Evolutionary conservation across 2,797 vertebrate genomes (phyloP).

Genomic region (Gallinago solitaria): DNA sequence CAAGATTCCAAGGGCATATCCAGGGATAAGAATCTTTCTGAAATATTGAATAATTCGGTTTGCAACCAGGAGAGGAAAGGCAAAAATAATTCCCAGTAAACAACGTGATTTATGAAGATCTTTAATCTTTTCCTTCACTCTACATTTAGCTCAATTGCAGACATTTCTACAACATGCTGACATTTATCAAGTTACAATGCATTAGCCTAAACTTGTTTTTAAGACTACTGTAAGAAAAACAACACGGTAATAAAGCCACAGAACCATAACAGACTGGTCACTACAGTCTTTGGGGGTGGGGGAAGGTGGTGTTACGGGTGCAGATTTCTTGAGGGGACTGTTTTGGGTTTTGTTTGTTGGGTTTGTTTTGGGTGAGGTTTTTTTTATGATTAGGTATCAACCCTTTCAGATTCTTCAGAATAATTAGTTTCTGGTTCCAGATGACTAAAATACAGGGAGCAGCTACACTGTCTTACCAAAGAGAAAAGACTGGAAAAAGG

Average conservation of each 20-base stretch:
- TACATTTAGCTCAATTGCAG: background rate
- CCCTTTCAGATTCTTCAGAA: background rate
- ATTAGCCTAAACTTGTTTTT: slow-evolving; percentile 34
- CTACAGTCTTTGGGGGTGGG: background rate
- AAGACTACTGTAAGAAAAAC: slow-evolving; percentile 21
- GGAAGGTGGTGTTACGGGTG: background rate
- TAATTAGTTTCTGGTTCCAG: background rate
- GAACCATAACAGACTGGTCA: background rate
- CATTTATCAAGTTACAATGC: slow-evolving; percentile 23
- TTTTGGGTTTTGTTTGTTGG: background rate
- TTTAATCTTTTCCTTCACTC: background rate
- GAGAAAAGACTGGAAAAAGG: background rate
- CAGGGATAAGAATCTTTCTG: background rate
- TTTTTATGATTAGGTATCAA: background rate
- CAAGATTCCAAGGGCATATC: slow-evolving; percentile 42
- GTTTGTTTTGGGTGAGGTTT: background rate
- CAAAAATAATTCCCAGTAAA: slow-evolving; percentile 27
- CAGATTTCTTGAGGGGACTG: background rate
- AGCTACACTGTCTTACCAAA: background rate
- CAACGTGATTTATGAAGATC: background rate
- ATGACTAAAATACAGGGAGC: background rate
- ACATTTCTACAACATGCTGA: background rate
- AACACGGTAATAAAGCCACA: background rate
- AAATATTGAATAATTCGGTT: slow-evolving; percentile 17
- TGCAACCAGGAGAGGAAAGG: background rate